phyloP scores from a whole-genome alignment of 2,113 vertebrate genomes.

The Bubo scandiacus region DNA sequence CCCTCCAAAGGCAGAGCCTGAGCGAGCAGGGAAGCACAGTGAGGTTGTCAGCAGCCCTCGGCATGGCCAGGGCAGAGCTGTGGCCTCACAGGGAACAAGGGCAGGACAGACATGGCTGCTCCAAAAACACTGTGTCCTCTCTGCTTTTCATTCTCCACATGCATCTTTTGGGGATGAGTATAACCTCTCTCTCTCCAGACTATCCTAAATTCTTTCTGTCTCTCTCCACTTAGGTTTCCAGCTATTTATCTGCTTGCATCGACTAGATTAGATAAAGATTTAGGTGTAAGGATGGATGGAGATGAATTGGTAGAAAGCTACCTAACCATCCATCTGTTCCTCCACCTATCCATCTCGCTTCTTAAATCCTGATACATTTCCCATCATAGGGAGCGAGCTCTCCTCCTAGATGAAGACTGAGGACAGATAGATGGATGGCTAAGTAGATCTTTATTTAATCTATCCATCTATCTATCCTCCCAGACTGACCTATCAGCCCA shows the following conservation, averaged over 20 bases:
- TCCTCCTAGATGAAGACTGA: background rate
- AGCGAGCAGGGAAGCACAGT: rapidly evolving
- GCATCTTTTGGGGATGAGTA: background rate
- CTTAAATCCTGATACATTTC: background rate
- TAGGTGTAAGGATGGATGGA: conserved; percentile 22
- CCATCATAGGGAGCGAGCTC: background rate
- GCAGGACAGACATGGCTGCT: background rate
- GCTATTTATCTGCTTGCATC: background rate
- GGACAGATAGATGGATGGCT: conserved; percentile 23
- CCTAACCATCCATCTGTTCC: conserved; percentile 27
- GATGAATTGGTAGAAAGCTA: conserved; percentile 14
- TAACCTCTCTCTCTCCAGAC: background rate
- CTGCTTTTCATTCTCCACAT: background rate
- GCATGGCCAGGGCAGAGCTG: background rate
- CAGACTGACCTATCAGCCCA: conserved; percentile 15
- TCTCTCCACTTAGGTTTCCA: background rate
- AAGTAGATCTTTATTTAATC: conserved; percentile 52
- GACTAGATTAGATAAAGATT: conserved; percentile 11
- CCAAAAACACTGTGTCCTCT: background rate
- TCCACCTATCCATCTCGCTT: background rate
- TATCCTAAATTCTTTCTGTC: background rate
- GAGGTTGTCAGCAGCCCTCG: background rate
- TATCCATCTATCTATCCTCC: conserved; percentile 34
- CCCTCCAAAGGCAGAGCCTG: background rate
- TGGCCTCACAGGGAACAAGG: background rate